Evolutionary conservation across 2,888 invertebrate genomes (phyloP), one percentile per base, ranked within the genome.

Genomic region (Thereva nobilitata): DNA sequence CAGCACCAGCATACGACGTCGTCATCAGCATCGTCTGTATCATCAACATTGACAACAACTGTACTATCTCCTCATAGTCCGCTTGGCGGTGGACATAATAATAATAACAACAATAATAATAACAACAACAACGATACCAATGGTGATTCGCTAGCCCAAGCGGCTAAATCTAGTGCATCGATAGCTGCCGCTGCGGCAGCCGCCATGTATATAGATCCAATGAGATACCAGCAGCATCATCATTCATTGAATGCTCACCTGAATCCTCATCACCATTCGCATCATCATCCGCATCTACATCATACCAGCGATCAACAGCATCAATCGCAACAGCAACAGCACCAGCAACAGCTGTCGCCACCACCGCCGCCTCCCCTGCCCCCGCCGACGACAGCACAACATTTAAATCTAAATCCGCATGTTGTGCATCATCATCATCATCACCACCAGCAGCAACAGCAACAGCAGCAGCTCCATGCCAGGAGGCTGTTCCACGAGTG

Each of bases 131-230:
- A 74, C 49, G 75, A 72, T 70, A 74, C 71, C 66, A 76, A 72
- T 47, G 67, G 61, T 71, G 77, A 75, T 72, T 77, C 75, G 64
- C 73, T 78, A 73, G 74, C 76, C 71, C 77, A 78, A 72, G 76
- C 77, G 63, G 72, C 72, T 53, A 71, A 75, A 65, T 73, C 70
- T 56, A 74, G 78, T 75, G 78, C 79, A 68, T 78, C 79, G 70
- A 77, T 80, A 70, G 80, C 80, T 71, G 80, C 81, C 73, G 80
- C 80, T 73, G 81, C 81, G 72, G 80, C 81, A 71, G 81, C 80
- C 67, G 80, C 80, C 53, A 80, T 81, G 80, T 80, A 80, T 73
- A 81, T 80, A 74, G 80, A 80, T 75, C 80, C 80, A 56, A 79
- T 79, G 77, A 77, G 80, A 71, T 80, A 80, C 69, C 80, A 80